phyloP scores from a whole-genome alignment of 2,113 vertebrate genomes.

The Aspiorhynchus laticeps region DNA sequence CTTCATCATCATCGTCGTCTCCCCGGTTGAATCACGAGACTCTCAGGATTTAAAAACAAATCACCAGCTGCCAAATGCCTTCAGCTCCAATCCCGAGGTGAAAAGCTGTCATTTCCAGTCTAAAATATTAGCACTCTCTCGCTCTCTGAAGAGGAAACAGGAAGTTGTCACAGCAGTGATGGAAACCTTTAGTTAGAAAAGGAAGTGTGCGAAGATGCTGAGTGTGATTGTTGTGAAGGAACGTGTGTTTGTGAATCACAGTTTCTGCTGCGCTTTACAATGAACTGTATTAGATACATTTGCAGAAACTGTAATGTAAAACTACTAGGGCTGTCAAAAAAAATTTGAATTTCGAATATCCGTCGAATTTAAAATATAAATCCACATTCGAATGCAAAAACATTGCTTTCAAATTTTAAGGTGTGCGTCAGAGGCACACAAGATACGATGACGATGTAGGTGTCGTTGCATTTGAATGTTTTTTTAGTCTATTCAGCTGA shows the following conservation, averaged over 20 bases:
- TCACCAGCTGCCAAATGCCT: neutral
- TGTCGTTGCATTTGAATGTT: too few relatives aligned
- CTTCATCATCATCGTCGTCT: neutral
- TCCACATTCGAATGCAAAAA: too few relatives aligned
- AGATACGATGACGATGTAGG: too few relatives aligned
- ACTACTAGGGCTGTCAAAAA: too few relatives aligned
- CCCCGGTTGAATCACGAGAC: neutral
- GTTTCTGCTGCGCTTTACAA: too few relatives aligned
- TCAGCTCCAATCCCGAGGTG: neutral
- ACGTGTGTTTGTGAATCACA: neutral
- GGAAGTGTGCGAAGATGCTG: neutral
- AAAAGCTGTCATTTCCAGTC: neutral
- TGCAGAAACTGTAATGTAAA: too few relatives aligned
- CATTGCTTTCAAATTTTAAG: too few relatives aligned
- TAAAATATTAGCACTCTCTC: neutral
- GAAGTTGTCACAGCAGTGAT: neutral
- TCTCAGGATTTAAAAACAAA: neutral
- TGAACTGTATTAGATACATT: neutral
- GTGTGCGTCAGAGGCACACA: too few relatives aligned
- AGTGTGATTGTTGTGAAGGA: constrained; percentile 4
- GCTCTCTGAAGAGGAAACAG: neutral
- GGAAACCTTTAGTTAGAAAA: neutral
- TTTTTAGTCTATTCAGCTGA: too few relatives aligned
- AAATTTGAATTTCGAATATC: too few relatives aligned
- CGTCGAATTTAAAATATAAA: too few relatives aligned